Evolutionary conservation across 92 coral and sea anemone genomes (phyloP), one percentile per base, ranked within the genome.

Genomic region (Zoanthus solanderi): DNA sequence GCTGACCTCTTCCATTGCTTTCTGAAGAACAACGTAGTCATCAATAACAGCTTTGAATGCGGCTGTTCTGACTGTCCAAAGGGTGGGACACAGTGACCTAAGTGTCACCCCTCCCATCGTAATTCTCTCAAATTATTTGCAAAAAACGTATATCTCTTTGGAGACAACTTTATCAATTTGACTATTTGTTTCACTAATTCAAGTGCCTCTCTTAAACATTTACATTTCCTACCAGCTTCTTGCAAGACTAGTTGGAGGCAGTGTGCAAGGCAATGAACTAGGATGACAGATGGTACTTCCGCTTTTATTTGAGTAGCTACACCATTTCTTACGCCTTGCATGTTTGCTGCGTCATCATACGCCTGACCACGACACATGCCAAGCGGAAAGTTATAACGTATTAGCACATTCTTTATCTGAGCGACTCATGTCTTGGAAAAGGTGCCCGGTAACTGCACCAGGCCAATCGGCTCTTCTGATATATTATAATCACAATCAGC

Each of bases 251-350:
- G 76, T 61, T 90, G 84, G 18, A 90, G 78, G 53, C 89, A 77
- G 28, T 85, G 87, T 44, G 90, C 77, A 48, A 90, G 67, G 78
- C 87, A 86, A 78, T 71, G 92, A 54, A 86, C 54, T 18, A 75
- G 68, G 58, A 90, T 86, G 53, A 89, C 88, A 29, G 93, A 81
- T 68, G 87, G 85, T 83, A 57, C 91, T 47, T 91, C 91, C 45
- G 87, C 44, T 83, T 87, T 89, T 54, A 91, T 87, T 72, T 79
- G 85, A 69, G 86, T 71, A 82, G 89, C 89, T 61, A 88, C 89
- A 47, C 86, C 89, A 82, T 91, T 91, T 42, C 71, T 7, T 23
- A 82, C 56, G 13, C 88, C 91, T 84, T 91, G 89, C 93, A 91
- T 88, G 57, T 88, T 1, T 12, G 66, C 66, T 58, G 66, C 66